These are phyloP conservation scores for Colaptes auratus DNA, from an alignment of 2,113 vertebrate species.

Conservation along the genomic window DNA sequence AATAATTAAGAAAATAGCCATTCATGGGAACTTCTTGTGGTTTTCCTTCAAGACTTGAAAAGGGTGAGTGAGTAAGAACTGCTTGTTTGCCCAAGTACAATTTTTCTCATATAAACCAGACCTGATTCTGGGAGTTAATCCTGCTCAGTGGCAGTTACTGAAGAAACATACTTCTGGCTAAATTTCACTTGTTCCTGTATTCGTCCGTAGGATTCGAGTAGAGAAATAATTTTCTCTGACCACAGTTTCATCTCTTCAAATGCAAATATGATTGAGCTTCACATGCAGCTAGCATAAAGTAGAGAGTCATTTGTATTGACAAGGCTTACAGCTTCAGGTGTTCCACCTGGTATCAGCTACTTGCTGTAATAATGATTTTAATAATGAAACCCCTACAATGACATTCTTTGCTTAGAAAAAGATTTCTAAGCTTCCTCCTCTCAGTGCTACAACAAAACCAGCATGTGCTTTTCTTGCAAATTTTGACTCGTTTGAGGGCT, in stretches of 20 bases:
- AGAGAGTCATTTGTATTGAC: background rate
- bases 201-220: background rate
- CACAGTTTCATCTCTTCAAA: background rate
- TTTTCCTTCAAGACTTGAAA: background rate
- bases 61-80: background rate
- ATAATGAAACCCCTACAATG: background rate
- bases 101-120: background rate
- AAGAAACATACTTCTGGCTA: background rate
- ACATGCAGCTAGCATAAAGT: background rate
- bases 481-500: background rate
- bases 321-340: background rate
- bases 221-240: background rate
- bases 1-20: background rate
- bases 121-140: background rate
- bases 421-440: background rate
- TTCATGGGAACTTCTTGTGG: accelerated
- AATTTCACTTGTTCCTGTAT: background rate
- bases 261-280: background rate
- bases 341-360: background rate
- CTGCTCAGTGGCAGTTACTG: background rate
- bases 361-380: background rate
- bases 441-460: background rate
- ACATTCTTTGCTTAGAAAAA: background rate
- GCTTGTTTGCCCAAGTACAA: background rate
- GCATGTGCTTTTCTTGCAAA: background rate